Evolutionary conservation across 35 echinoderm and acorn worm genomes (phyloP).

Genomic region (Holothuria glaberrima): DNA sequence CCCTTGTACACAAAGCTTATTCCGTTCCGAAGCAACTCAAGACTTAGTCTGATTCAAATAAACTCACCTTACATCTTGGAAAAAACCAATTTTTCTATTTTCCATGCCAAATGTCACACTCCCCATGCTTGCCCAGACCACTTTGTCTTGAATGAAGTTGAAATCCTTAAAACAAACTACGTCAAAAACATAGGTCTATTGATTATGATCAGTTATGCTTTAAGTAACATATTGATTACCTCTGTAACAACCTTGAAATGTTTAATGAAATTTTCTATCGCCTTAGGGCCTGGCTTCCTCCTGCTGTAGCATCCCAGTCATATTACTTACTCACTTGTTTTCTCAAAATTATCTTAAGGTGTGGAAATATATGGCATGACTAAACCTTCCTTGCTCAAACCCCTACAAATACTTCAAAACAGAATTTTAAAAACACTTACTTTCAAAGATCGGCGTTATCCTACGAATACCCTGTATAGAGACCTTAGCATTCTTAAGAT

Average conservation of each 20-base stretch:
- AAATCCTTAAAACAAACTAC: conserved; percentile 3
- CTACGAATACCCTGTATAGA: background rate
- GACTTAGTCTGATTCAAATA: background rate
- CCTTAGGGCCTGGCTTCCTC: background rate
- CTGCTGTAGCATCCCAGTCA: background rate
- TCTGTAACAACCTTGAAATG: background rate
- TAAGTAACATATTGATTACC: background rate
- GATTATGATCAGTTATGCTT: background rate
- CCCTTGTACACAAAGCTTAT: conserved; percentile 16
- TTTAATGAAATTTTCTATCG: too few species aligned
- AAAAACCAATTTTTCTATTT: background rate
- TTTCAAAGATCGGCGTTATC: background rate
- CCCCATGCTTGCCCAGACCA: background rate
- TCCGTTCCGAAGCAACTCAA: background rate
- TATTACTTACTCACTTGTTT: background rate
- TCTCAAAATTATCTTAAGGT: background rate
- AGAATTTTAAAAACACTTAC: background rate
- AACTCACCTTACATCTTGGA: background rate
- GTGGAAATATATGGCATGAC: background rate
- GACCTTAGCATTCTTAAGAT: conserved; percentile 7
- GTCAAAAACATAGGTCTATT: background rate
- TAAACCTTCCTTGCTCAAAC: background rate
- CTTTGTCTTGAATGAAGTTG: background rate
- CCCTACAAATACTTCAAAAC: background rate
- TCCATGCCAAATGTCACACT: background rate